Conservation (phyloP, 2,888 invertebrate genomes). For the Blera fallax region DNA sequence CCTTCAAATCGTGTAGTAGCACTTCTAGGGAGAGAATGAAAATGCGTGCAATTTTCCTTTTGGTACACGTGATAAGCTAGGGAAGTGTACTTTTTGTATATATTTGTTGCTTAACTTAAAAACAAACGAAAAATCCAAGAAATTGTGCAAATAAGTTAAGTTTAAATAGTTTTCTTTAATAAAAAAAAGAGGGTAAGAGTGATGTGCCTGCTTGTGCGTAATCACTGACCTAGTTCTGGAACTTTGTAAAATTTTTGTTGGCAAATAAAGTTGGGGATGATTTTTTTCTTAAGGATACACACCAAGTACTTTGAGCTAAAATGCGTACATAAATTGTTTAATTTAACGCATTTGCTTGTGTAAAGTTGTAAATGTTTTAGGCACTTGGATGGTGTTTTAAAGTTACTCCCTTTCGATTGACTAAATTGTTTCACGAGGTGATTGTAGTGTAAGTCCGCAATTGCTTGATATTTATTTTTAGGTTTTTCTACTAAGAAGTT, state of each 20-base stretch:
- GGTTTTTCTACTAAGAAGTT: too few species aligned
- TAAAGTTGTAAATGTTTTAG: background rate
- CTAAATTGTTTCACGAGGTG: too few species aligned
- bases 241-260: background rate
- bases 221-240: conserved; percentile 9
- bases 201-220: background rate
- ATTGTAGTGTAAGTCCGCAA: too few species aligned
- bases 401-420: too few species aligned
- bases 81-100: background rate
- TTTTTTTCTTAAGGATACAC: background rate
- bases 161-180: background rate
- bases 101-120: background rate
- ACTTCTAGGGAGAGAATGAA: background rate
- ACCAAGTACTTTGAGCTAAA: background rate
- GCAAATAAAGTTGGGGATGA: background rate
- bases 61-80: conserved; percentile 4
- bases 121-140: background rate
- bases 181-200: background rate
- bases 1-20: background rate
- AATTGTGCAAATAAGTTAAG: conserved; percentile 6
- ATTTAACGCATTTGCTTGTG: background rate
- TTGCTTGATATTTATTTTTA: too few species aligned
- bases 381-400: background rate
- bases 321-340: background rate
- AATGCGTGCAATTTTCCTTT: background rate